Evolutionary conservation across 2,888 invertebrate genomes (phyloP).

Genomic region (Nasonia oneida): DNA sequence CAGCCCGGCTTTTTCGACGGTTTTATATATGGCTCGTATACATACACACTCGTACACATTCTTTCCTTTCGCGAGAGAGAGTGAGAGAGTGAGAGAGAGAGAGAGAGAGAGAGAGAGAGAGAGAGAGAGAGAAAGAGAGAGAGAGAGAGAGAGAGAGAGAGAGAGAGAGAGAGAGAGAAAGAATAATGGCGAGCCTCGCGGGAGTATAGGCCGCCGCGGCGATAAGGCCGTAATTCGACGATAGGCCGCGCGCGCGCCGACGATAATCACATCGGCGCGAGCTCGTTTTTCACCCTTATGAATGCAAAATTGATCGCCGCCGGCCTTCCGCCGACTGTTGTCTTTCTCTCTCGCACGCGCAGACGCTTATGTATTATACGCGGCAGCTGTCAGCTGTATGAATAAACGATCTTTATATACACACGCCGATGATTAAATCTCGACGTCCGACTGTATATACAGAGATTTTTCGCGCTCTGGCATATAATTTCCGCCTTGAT

Average conservation of each 20-base stretch:
- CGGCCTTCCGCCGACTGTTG: not conserved
- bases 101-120: not conserved
- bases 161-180: not conserved
- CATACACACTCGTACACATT: not conserved
- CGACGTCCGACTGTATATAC: not conserved
- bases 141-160: no score
- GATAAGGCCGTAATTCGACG: conserved; percentile 38
- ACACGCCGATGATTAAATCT: not conserved
- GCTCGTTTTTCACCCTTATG: conserved; percentile 41
- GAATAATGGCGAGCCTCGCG: conserved; percentile 37
- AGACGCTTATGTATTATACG: not conserved
- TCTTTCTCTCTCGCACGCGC: not conserved
- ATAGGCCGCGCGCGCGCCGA: not conserved
- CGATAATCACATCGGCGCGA: conserved; percentile 19
- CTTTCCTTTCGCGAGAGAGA: not conserved
- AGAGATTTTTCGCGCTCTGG: not conserved
- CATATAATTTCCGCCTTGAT: not conserved
- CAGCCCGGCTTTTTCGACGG: not conserved
- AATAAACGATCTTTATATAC: not conserved
- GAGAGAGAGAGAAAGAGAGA: not conserved
- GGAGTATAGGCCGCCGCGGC: not conserved
- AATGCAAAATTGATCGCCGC: conserved; percentile 23
- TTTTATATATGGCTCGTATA: not conserved
- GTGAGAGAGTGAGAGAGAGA: not conserved
- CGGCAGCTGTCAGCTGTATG: not conserved